Percentiles rank a stretch among this genome's conserved stretches.
These are phyloP conservation scores for Watsonalla binaria DNA, from an alignment of 2,888 invertebrate genomes.

Conservation along the genomic window DNA sequence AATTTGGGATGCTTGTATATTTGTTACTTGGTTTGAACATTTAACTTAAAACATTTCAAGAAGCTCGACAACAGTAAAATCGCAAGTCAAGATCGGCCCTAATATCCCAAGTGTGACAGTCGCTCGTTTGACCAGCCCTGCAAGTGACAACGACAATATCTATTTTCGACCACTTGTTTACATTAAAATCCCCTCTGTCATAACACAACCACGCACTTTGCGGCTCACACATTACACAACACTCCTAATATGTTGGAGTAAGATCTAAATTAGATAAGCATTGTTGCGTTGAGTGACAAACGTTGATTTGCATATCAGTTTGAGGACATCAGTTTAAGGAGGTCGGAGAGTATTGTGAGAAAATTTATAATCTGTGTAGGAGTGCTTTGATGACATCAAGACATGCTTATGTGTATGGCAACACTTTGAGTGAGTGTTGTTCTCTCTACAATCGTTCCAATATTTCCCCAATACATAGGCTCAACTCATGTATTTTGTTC, in stretches of 20 bases:
- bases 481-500: too few relatives aligned
- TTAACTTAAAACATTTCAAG: too few relatives aligned
- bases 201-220: conserved; percentile 20
- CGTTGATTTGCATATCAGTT: conserved; percentile 15
- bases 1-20: not conserved
- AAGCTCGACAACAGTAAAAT: conserved; percentile 9
- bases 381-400: conserved; percentile 1
- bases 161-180: conserved; percentile 68
- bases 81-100: conserved; percentile 23
- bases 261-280: conserved; percentile 8
- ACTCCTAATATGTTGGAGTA: not conserved
- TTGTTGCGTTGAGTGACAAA: conserved; percentile 1
- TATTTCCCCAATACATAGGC: too few relatives aligned
- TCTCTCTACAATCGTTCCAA: too few relatives aligned
- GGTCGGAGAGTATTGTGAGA: conserved; percentile 59
- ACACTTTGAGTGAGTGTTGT: too few relatives aligned
- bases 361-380: conserved; percentile 23
- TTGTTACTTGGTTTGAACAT: too few relatives aligned
- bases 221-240: not conserved
- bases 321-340: conserved; percentile 58
- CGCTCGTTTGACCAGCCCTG: conserved; percentile 49
- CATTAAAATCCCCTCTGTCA: conserved; percentile 56
- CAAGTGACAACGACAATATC: conserved; percentile 68
- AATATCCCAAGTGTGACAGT: conserved; percentile 28
- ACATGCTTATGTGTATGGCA: not conserved